Percentiles rank a stretch among this genome's conserved stretches.
Conservation (phyloP, 2,797 vertebrate species). For the Pangasius sanitwongsei region DNA sequence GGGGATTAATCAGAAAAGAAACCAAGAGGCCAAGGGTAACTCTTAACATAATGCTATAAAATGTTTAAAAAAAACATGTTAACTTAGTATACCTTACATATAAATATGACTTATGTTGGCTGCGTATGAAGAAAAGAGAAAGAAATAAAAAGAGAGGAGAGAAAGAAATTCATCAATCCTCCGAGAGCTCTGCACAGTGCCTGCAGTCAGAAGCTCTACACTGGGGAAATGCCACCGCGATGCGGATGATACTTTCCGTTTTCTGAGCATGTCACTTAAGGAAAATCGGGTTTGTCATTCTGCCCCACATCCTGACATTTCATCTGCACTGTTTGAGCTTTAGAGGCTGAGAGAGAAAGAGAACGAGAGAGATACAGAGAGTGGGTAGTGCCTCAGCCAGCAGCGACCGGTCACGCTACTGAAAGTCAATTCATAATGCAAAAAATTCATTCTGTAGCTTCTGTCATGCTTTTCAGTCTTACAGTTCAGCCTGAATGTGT, state of each 20-base stretch:
- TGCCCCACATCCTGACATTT: constrained; percentile 48
- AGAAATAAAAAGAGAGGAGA: neutral
- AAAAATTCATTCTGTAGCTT: neutral
- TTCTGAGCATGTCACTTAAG: constrained; percentile 19
- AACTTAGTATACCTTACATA: too few species aligned
- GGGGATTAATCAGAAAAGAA: neutral
- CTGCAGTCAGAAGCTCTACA: constrained; percentile 17
- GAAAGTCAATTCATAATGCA: neutral
- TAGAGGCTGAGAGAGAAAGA: constrained; percentile 9
- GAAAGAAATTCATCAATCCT: constrained; percentile 4
- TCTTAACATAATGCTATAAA: neutral
- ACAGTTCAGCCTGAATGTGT: neutral
- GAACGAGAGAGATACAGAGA: neutral
- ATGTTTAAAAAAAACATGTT: neutral
- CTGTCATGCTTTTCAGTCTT: neutral
- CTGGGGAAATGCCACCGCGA: neutral
- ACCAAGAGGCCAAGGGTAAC: neutral
- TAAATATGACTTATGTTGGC: neutral
- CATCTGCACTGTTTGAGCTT: constrained; percentile 41
- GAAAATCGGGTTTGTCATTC: constrained; percentile 33
- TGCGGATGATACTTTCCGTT: neutral
- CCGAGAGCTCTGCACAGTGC: neutral
- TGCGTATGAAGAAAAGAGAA: neutral
- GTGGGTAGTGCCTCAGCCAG: neutral
- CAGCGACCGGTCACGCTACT: neutral